A percentile compares a stretch with the other conserved stretches of the same genome.
These are phyloP conservation scores for Acipenser transmontanus DNA, from an alignment of 2,797 vertebrate species.

Conservation along the genomic window DNA sequence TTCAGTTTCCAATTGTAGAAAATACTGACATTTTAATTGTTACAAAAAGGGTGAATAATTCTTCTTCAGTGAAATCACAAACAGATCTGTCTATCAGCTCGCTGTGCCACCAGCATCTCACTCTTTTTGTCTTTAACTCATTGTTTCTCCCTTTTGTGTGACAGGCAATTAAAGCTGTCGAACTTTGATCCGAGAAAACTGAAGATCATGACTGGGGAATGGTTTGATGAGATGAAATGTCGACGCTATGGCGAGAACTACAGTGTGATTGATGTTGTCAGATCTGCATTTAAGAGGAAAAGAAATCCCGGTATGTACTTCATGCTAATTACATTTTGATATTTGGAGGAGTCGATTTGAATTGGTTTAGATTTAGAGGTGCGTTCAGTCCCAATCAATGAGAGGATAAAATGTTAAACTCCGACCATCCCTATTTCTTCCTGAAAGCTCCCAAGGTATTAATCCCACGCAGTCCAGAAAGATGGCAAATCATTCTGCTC, in stretches of 20 bases:
- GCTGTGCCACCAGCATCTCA: no score
- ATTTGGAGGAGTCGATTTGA: not conserved
- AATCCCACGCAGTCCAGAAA: no score
- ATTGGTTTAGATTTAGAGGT: no score
- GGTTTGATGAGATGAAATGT: conserved; percentile 42
- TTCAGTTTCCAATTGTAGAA: no score
- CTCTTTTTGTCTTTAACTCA: no score
- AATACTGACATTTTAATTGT: no score
- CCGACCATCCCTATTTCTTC: conserved; percentile 1
- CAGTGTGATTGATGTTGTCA: conserved; percentile 32
- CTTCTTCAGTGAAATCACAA: no score
- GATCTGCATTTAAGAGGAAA: conserved; percentile 37
- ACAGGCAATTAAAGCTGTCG: conserved; percentile 29
- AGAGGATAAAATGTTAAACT: no score
- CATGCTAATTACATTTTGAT: not conserved
- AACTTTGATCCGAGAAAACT: conserved; percentile 24
- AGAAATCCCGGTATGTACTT: conserved; percentile 28
- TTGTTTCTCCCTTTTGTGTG: not conserved
- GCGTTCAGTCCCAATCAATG: no score
- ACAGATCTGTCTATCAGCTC: no score
- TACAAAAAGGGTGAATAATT: no score
- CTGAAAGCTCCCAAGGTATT: not conserved
- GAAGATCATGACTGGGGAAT: conserved; percentile 39
- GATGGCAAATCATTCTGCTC: no score
- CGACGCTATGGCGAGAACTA: conserved; percentile 30